Percentiles rank a stretch among this genome's conserved stretches.
These are phyloP conservation scores for Synergus itoensis DNA, from an alignment of 2,888 invertebrate species.

Conservation along the genomic window DNA sequence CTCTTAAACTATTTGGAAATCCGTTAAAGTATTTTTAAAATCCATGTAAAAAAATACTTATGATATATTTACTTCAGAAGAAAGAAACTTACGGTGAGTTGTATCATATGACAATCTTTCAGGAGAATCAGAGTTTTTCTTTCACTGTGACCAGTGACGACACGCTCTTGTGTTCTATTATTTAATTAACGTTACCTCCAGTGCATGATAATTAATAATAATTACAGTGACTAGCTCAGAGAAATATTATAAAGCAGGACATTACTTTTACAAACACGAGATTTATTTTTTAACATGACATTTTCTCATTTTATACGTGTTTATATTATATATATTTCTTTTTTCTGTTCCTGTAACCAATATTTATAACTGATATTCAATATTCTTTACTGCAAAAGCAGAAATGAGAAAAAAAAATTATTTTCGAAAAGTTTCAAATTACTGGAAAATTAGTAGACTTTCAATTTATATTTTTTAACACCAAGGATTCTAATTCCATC, in stretches of 20 bases:
- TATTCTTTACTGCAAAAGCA: no score
- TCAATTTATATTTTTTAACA: neutral
- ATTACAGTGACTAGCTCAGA: neutral
- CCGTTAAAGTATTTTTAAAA: no score
- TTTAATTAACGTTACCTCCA: slow-evolving; percentile 34
- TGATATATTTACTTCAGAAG: neutral
- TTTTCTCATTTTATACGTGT: no score
- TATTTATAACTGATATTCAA: no score
- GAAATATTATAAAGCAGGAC: neutral
- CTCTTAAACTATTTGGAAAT: no score
- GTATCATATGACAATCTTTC: neutral
- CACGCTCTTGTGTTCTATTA: slow-evolving; percentile 13
- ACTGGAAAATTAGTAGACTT: neutral
- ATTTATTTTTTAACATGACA: neutral
- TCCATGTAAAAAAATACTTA: no score
- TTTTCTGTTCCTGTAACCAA: no score
- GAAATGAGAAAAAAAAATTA: no score
- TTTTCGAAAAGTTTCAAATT: neutral
- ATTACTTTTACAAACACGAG: neutral
- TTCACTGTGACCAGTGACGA: slow-evolving; percentile 17
- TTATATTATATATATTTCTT: no score
- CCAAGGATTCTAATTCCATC: neutral
- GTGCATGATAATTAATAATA: slow-evolving; percentile 24
- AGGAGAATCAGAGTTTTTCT: slow-evolving; percentile 23
- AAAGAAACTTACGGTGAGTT: neutral